Evolutionary conservation across 2,797 vertebrate species (phyloP), one percentile per base, ranked within the genome.

Genomic region (Calcarius lapponicus): DNA sequence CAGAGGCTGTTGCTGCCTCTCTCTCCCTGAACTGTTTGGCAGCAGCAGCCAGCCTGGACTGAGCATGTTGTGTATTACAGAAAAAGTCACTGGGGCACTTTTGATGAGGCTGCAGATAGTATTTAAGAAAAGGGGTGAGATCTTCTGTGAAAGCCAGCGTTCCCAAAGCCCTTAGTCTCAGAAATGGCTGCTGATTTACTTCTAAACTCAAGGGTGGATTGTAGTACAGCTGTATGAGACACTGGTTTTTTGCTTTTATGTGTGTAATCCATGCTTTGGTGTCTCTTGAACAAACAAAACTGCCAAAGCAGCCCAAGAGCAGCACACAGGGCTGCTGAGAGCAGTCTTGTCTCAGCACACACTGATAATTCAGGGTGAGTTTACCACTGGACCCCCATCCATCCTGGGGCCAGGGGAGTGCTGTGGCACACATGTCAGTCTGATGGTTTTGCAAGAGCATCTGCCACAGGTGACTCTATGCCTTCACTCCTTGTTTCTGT

Each of bases 351-450:
- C n/a, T n/a, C n/a, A n/a, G 56, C 45, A 9, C 10, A 6, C 1
- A 2, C 42, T n/a, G 10, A 9, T 53, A 60, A 34, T 7, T 32
- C 48, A 50, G 72, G 29, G 53, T 72, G 32, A 47, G 58, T 79
- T 80, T 26, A 13, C 18, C 51, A 2, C 34, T 85, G 64, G 38
- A 34, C 8, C 22, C 28, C 13, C 6, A 0, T 71, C 65, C 28
- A 10, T 16, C 29, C 26, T 2, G n/a, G 34, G 9, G 9, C 34
- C 47, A 62, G 66, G 47, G 61, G 26, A 16, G 16, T 66, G 54
- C 66, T 60, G 56, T 60, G 64, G n/a, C 66, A 34, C 54, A 0
- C 2, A 2, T 43, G 22, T 64, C 42, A 1, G 0, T 38, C 4
- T 43, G 36, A 13, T 78, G 18, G 5, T 58, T 72, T 84, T 70